Evolutionary conservation across 2,797 vertebrate genomes (phyloP).

Genomic region (Poecilia picta): DNA sequence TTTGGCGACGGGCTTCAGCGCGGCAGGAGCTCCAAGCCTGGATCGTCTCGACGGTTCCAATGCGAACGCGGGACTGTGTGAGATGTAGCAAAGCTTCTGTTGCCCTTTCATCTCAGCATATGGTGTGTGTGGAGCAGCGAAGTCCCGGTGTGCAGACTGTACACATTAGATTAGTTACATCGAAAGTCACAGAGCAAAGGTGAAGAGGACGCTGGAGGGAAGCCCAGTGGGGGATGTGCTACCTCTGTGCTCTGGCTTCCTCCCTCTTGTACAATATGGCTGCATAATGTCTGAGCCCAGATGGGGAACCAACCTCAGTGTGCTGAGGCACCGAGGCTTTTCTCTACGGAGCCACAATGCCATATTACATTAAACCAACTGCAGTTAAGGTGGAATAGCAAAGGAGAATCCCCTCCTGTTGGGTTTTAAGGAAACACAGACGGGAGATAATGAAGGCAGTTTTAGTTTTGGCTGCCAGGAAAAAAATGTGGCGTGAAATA

Average conservation of each 20-base stretch:
- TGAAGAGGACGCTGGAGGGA: constrained; percentile 38
- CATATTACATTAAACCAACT: constrained; percentile 55
- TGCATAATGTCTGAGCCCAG: constrained; percentile 53
- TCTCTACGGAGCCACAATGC: constrained; percentile 48
- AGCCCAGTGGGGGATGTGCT: constrained; percentile 24
- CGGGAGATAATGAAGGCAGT: constrained; percentile 19
- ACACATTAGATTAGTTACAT: constrained; percentile 43
- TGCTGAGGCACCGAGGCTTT: constrained; percentile 48
- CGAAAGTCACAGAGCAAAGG: constrained; percentile 27
- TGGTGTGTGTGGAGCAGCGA: constrained; percentile 16
- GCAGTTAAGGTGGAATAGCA: constrained; percentile 40
- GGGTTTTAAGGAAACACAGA: constrained; percentile 38
- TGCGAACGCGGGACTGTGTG: constrained; percentile 5
- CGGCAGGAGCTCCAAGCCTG: constrained; percentile 25
- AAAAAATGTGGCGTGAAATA: constrained; percentile 60
- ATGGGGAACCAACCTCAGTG: constrained; percentile 55
- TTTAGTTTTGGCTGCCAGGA: constrained; percentile 48
- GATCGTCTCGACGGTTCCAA: constrained; percentile 20
- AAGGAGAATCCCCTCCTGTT: constrained; percentile 26
- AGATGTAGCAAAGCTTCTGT: constrained; percentile 13
- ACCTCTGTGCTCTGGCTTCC: constrained; percentile 43
- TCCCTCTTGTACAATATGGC: constrained; percentile 35
- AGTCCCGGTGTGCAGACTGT: constrained; percentile 9
- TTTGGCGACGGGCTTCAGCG: constrained; percentile 49
- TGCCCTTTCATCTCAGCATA: constrained; percentile 41